Evolutionary conservation across 2,888 invertebrate species (phyloP).

Genomic region (Eristalis tenax): DNA sequence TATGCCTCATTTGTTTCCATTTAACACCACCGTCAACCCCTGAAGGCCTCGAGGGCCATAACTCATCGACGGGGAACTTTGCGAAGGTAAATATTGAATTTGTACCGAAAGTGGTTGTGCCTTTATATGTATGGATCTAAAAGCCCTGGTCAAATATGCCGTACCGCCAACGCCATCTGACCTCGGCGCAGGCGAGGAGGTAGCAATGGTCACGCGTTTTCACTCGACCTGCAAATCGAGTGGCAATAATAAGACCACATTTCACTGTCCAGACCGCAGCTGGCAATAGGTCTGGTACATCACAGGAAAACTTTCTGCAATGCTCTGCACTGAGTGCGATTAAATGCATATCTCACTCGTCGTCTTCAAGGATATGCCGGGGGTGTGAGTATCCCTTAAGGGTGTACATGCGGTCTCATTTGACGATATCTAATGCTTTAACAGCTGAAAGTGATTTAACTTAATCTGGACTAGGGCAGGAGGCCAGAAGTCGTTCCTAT

Average conservation of each 20-base stretch:
- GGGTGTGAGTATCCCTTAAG: background rate
- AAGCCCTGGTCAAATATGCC: conserved; percentile 50
- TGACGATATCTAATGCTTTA: conserved; percentile 47
- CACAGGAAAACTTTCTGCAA: conserved; percentile 22
- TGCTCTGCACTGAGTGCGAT: conserved; percentile 37
- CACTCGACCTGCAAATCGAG: conserved; percentile 49
- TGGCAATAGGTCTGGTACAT: conserved; percentile 20
- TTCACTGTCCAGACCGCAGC: conserved; percentile 13
- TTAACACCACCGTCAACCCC: conserved; percentile 39
- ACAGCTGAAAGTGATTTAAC: conserved; percentile 51
- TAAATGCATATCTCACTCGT: conserved; percentile 34
- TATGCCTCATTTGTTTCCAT: conserved; percentile 53
- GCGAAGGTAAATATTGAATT: conserved; percentile 64
- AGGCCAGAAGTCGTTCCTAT: conserved; percentile 13
- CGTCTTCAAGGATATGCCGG: background rate
- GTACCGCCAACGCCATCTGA: conserved; percentile 35
- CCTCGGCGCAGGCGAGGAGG: conserved; percentile 34
- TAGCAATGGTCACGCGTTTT: conserved; percentile 27
- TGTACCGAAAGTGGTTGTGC: conserved; percentile 33
- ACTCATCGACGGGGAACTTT: conserved; percentile 58
- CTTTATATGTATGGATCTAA: conserved; percentile 8
- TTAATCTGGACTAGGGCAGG: conserved; percentile 36
- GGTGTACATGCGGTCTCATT: conserved; percentile 19
- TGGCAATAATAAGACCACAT: conserved; percentile 54
- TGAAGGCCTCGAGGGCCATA: conserved; percentile 23